Percentiles rank a stretch among this genome's conserved stretches.
Evolutionary conservation across 2,797 vertebrate genomes (phyloP).

Genomic region (Danio choprae): DNA sequence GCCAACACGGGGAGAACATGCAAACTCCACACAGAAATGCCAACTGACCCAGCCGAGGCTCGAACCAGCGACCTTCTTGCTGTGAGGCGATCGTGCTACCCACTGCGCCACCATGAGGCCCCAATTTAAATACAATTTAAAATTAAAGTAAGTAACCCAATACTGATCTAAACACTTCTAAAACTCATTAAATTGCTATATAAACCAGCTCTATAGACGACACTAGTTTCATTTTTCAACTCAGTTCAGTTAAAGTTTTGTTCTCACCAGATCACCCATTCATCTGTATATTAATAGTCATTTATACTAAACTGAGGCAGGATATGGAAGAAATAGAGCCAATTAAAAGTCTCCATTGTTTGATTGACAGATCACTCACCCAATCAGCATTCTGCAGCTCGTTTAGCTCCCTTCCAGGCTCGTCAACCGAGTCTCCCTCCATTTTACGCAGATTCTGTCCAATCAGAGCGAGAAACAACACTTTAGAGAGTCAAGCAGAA

Average conservation of each 20-base stretch:
- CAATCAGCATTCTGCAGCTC: slow-evolving; percentile 96
- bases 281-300: not conserved
- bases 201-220: not conserved
- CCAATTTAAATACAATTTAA: no score
- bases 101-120: no score
- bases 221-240: not conserved
- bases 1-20: no score
- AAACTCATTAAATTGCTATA: no score
- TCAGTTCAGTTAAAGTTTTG: not conserved
- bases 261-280: not conserved
- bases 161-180: no score
- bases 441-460: slow-evolving; percentile 93
- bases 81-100: no score
- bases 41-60: no score
- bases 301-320: not conserved
- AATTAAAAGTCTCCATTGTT: slow-evolving; percentile 5
- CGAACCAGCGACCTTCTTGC: no score
- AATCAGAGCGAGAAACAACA: slow-evolving; percentile 29
- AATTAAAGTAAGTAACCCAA: no score
- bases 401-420: slow-evolving; percentile 84
- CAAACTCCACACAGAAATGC: no score
- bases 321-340: not conserved
- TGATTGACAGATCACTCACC: slow-evolving; percentile 77
- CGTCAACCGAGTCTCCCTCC: slow-evolving; percentile 79
- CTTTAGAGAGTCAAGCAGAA: not conserved